These are phyloP conservation scores for Drosophila subsilvestris DNA, from an alignment of 2,888 invertebrate genomes.

Conservation along the genomic window DNA sequence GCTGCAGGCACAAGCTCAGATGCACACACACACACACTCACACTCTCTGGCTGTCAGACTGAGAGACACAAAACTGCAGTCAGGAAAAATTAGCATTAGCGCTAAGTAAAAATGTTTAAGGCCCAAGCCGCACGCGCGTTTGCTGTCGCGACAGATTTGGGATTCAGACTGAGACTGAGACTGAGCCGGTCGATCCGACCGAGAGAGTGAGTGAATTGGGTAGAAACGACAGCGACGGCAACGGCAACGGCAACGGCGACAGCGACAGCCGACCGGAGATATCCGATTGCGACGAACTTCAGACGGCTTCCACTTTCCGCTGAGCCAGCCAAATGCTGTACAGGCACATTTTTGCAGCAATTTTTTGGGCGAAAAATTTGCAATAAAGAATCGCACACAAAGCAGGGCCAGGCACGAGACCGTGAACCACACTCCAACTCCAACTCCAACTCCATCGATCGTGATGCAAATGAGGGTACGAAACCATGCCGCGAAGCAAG, in stretches of 20 bases:
- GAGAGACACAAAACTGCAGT: constrained; percentile 43
- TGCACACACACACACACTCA: constrained; percentile 15
- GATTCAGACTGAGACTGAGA: constrained; percentile 63
- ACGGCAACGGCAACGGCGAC: constrained; percentile 13
- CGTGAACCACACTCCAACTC: neutral
- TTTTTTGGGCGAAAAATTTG: constrained; percentile 22
- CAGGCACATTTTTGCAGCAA: constrained; percentile 38
- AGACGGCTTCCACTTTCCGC: constrained; percentile 64
- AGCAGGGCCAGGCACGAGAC: too few relatives aligned
- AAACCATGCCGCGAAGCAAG: constrained; percentile 41
- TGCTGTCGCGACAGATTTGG: constrained; percentile 75
- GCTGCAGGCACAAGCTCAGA: neutral
- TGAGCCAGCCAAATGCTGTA: constrained; percentile 62
- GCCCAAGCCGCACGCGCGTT: constrained; percentile 70
- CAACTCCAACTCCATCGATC: too few relatives aligned
- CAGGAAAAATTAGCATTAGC: constrained; percentile 61
- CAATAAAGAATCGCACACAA: constrained; percentile 6
- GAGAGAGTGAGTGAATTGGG: constrained; percentile 17
- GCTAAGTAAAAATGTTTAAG: constrained; percentile 33
- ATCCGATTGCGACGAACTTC: constrained; percentile 27
- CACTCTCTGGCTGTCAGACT: neutral
- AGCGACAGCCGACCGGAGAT: constrained; percentile 21
- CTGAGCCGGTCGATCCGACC: constrained; percentile 21
- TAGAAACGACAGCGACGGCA: constrained; percentile 34
- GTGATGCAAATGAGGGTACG: constrained; percentile 19